Evolutionary conservation across 2,888 invertebrate species (phyloP).

Genomic region (Camptogramma bilineatum): DNA sequence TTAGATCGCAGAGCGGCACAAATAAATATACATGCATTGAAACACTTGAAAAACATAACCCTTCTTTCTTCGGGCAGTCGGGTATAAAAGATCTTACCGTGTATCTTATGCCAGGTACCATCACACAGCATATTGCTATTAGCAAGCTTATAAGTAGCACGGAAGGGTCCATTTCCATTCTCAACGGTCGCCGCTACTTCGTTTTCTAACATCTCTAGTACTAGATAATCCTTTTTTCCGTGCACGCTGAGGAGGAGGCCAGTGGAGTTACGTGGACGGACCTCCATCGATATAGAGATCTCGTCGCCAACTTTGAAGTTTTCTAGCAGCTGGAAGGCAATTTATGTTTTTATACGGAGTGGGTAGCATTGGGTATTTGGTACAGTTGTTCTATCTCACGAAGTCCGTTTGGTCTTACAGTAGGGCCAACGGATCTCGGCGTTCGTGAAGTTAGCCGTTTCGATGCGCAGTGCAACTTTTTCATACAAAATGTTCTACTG

Average conservation of each 20-base stretch:
- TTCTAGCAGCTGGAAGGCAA: slow-evolving; percentile 80
- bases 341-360: background rate
- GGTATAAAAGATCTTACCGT: slow-evolving; percentile 81
- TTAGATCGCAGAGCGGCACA: too few relatives aligned
- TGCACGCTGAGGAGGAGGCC: slow-evolving; percentile 95
- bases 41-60: too few relatives aligned
- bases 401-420: too few relatives aligned
- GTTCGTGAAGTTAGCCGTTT: too few relatives aligned
- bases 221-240: slow-evolving; percentile 92
- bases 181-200: slow-evolving; percentile 93
- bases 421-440: too few relatives aligned
- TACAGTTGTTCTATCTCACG: too few relatives aligned
- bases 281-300: slow-evolving; percentile 92
- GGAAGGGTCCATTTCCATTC: slow-evolving; percentile 92
- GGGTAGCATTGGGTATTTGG: background rate
- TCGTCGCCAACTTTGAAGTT: slow-evolving; percentile 92
- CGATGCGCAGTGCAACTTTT: too few relatives aligned
- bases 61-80: too few relatives aligned
- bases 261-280: slow-evolving; percentile 93
- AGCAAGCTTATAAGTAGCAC: slow-evolving; percentile 89
- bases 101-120: slow-evolving; percentile 97
- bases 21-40: too few relatives aligned
- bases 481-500: too few relatives aligned
- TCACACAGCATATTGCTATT: slow-evolving; percentile 93
- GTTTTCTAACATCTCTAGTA: slow-evolving; percentile 95